phyloP scores from a whole-genome alignment of 2,797 vertebrate species.

The Miichthys miiuy region DNA sequence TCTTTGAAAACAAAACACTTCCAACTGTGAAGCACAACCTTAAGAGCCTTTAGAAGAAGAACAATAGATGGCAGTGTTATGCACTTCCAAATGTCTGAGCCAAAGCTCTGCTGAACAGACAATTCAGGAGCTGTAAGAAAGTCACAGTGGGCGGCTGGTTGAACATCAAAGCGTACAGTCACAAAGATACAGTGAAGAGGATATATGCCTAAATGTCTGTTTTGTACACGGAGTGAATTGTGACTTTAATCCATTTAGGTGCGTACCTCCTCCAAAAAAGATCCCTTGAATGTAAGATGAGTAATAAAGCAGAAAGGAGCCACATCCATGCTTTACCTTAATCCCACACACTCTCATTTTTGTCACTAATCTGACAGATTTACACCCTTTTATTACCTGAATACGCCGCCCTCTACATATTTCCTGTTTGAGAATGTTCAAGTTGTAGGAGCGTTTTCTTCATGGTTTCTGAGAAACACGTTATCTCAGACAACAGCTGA shows the following conservation, averaged over 20 bases:
- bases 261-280: slow-evolving; percentile 71
- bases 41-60: slow-evolving; percentile 59
- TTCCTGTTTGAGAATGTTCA: slow-evolving; percentile 62
- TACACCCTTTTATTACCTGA: slow-evolving; percentile 79
- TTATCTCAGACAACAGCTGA: slow-evolving; percentile 72
- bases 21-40: slow-evolving; percentile 52
- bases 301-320: slow-evolving; percentile 75
- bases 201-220: slow-evolving; percentile 74
- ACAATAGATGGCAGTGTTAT: slow-evolving; percentile 81
- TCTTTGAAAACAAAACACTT: slow-evolving; percentile 63
- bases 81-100: slow-evolving; percentile 66
- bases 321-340: slow-evolving; percentile 75
- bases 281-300: slow-evolving; percentile 73
- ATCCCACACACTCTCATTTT: slow-evolving; percentile 79
- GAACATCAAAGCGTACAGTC: slow-evolving; percentile 77
- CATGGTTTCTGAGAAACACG: slow-evolving; percentile 43
- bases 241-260: slow-evolving; percentile 83
- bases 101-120: slow-evolving; percentile 70
- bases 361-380: slow-evolving; percentile 81
- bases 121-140: slow-evolving; percentile 67
- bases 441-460: slow-evolving; percentile 67
- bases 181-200: slow-evolving; percentile 73
- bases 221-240: slow-evolving; percentile 75
- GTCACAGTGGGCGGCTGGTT: slow-evolving; percentile 80
- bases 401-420: slow-evolving; percentile 68